Conservation (phyloP, 2,797 vertebrate species). For the Meda fulgida region DNA sequence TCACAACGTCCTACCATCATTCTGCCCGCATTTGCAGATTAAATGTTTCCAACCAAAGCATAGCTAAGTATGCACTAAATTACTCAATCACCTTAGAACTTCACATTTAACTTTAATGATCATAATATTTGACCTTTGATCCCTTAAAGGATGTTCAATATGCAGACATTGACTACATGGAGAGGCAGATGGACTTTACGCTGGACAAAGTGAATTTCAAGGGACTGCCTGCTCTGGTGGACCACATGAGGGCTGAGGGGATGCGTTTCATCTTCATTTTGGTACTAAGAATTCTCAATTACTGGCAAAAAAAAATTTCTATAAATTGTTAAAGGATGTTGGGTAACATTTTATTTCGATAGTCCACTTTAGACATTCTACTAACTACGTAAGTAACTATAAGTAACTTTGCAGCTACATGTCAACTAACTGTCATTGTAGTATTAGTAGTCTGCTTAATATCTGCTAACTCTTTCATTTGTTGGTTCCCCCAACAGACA, state of each 20-base stretch:
- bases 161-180: constrained; percentile 92
- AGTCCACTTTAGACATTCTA: no score
- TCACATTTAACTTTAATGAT: neutral
- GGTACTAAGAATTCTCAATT: constrained; percentile 71
- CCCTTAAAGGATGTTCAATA: constrained; percentile 90
- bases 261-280: constrained; percentile 93
- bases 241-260: constrained; percentile 82
- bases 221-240: constrained; percentile 80
- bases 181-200: constrained; percentile 90
- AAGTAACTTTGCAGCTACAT: no score
- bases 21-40: no score
- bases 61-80: neutral
- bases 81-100: neutral
- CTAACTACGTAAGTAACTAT: no score
- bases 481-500: no score
- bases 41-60: no score
- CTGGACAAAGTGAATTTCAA: constrained; percentile 74
- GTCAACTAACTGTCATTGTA: no score
- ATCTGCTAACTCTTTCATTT: no score
- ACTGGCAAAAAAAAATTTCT: neutral
- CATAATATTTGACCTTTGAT: neutral
- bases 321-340: neutral
- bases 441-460: no score
- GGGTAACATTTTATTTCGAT: no score
- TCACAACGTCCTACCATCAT: no score